phyloP scores from a whole-genome alignment of 2,113 vertebrate species.

The Ophthalmolycus amberensis region DNA sequence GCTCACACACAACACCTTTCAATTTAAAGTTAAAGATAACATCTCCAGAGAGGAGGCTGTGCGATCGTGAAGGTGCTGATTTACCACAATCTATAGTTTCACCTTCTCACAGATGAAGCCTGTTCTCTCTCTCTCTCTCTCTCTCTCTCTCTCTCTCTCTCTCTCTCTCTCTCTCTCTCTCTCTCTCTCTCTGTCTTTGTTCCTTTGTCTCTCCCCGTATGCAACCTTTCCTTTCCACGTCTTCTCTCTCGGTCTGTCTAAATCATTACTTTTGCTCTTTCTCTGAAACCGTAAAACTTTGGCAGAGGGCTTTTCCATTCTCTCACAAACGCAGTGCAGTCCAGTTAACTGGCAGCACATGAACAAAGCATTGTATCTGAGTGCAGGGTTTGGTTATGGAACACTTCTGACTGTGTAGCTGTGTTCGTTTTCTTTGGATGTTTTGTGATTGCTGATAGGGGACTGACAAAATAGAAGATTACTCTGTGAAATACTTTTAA shows the following conservation, averaged over 20 bases:
- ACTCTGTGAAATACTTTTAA: background rate
- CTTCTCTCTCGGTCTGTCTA: background rate
- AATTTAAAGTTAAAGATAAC: constrained; percentile 50
- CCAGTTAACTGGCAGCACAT: constrained; percentile 40
- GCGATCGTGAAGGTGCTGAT: constrained; percentile 38
- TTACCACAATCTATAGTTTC: constrained; percentile 29
- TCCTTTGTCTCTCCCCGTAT: constrained; percentile 15
- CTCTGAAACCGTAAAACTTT: constrained; percentile 48
- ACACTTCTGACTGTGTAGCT: constrained; percentile 22
- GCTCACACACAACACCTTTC: constrained; percentile 17
- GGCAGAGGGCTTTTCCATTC: constrained; percentile 56
- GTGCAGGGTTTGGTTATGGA: constrained; percentile 25
- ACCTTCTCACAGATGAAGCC: constrained; percentile 42
- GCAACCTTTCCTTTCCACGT: constrained; percentile 30
- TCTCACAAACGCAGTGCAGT: constrained; percentile 42
- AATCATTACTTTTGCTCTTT: constrained; percentile 14
- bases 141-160: constrained; percentile 14
- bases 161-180: constrained; percentile 17
- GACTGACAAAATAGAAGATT: background rate
- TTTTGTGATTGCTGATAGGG: constrained; percentile 14
- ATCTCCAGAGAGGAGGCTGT: constrained; percentile 38
- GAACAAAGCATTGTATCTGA: constrained; percentile 35
- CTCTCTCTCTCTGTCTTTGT: constrained; percentile 35
- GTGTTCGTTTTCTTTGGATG: constrained; percentile 16
- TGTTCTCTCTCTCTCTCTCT: constrained; percentile 11